These are phyloP conservation scores for Copidosoma aretas DNA, from an alignment of 2,888 invertebrate species.

Conservation along the genomic window DNA sequence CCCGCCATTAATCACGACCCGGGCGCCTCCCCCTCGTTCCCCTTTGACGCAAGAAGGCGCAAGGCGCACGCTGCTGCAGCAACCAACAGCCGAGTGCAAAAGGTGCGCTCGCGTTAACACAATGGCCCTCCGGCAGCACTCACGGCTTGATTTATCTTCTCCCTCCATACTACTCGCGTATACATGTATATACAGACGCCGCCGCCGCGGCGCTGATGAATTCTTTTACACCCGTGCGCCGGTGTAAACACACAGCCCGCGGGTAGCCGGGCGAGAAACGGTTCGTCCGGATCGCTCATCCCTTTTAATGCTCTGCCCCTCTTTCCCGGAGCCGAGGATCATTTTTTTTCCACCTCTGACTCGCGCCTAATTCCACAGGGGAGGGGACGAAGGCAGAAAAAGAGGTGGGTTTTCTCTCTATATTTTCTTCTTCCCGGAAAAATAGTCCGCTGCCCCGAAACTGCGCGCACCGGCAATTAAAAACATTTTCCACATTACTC, in stretches of 20 bases:
- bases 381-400: not conserved
- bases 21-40: constrained; percentile 17
- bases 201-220: too few species aligned
- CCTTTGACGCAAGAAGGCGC: constrained; percentile 4
- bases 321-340: not conserved
- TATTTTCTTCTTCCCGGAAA: not conserved
- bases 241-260: too few species aligned
- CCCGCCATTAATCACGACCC: constrained; percentile 28
- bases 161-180: too few species aligned
- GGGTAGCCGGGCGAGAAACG: too few species aligned
- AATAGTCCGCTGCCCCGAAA: too few species aligned
- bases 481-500: too few species aligned
- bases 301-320: not conserved
- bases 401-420: too few species aligned
- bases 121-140: too few species aligned
- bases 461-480: too few species aligned
- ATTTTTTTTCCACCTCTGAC: not conserved
- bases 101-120: not conserved
- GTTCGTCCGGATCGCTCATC: not conserved
- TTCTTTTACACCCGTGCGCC: not conserved
- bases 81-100: not conserved
- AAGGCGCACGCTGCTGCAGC: not conserved
- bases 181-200: too few species aligned
- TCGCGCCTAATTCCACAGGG: not conserved
- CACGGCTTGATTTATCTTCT: constrained; percentile 2